phyloP scores from a whole-genome alignment of 2,797 vertebrate species.

The Orientallactaga sibirica region DNA sequence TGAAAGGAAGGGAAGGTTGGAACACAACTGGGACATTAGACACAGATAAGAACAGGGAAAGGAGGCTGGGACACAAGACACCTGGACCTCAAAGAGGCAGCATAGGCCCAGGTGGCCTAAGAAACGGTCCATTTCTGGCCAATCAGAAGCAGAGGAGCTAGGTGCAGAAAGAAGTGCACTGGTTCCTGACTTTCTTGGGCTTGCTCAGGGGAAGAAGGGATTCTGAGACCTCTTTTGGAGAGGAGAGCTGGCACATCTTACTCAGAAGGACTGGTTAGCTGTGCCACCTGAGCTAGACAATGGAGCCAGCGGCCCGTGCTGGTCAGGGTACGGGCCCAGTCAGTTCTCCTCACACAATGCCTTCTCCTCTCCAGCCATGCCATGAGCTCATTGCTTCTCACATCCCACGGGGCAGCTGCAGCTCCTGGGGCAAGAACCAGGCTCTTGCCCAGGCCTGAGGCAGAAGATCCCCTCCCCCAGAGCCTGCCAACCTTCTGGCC shows the following conservation, averaged over 20 bases:
- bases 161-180: neutral
- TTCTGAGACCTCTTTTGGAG: slow-evolving; percentile 10
- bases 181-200: neutral
- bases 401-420: slow-evolving; percentile 63
- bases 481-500: slow-evolving; percentile 45
- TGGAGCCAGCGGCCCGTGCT: slow-evolving; percentile 69
- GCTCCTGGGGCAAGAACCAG: slow-evolving; percentile 49
- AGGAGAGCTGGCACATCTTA: neutral
- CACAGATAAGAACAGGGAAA: neutral
- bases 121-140: neutral
- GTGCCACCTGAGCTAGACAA: slow-evolving; percentile 80
- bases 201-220: neutral
- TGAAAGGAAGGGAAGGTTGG: neutral
- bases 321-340: slow-evolving; percentile 60
- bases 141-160: neutral
- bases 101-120: neutral
- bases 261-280: slow-evolving; percentile 41
- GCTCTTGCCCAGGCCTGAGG: slow-evolving; percentile 55
- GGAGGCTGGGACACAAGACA: neutral
- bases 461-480: slow-evolving; percentile 22
- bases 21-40: neutral
- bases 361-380: slow-evolving; percentile 72
- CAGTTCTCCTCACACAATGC: slow-evolving; percentile 67
- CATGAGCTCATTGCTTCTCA: slow-evolving; percentile 80
- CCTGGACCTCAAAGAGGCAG: neutral